Conservation (phyloP, 2,888 invertebrate species). For the Diplolepis rosae region DNA sequence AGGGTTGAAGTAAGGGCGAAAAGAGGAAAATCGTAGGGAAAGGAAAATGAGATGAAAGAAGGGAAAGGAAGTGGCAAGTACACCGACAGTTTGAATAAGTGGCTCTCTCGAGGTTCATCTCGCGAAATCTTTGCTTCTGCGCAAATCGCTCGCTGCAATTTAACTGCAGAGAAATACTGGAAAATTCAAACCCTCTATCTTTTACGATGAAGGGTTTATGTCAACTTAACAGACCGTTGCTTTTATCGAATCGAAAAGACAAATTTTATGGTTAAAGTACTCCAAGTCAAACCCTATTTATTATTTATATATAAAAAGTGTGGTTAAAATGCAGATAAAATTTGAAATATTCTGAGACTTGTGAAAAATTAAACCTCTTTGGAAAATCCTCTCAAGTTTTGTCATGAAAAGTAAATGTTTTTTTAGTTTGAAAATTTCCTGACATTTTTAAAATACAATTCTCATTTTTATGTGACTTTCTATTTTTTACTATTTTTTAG, state of each 20-base stretch:
- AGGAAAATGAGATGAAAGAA: constrained; percentile 30
- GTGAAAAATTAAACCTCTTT: too few relatives aligned
- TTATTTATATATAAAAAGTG: not conserved
- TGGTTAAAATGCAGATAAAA: not conserved
- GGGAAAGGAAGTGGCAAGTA: constrained; percentile 41
- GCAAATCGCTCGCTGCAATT: constrained; percentile 8
- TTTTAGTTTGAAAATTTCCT: too few relatives aligned
- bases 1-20: constrained; percentile 1
- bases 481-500: too few relatives aligned
- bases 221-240: constrained; percentile 4
- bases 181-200: not conserved
- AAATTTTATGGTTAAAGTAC: constrained; percentile 1
- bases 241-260: constrained; percentile 7
- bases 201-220: not conserved
- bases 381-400: too few relatives aligned
- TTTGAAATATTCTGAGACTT: too few relatives aligned
- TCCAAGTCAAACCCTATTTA: not conserved
- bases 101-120: constrained; percentile 39
- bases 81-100: constrained; percentile 49
- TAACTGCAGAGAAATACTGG: not conserved
- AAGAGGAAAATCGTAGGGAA: constrained; percentile 31
- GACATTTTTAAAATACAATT: too few relatives aligned
- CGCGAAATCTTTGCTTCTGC: constrained; percentile 13
- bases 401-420: too few relatives aligned
- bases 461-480: too few relatives aligned